phyloP scores from a whole-genome alignment of 1,140 invertebrate genomes.

The Leptopilina clavipes region DNA sequence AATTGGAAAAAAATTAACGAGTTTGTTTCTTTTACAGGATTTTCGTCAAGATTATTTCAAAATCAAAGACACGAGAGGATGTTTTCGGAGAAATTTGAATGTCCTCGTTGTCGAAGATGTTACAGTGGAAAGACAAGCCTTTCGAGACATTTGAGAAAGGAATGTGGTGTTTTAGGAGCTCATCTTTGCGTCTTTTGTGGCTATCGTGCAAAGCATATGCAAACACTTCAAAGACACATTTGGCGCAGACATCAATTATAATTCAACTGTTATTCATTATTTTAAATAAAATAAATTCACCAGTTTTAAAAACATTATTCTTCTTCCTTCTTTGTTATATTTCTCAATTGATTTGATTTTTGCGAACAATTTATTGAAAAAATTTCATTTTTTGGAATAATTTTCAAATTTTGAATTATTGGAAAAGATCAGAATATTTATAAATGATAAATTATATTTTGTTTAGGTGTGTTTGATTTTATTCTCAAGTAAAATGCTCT shows the following conservation, averaged over 20 bases:
- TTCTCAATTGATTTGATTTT: background rate
- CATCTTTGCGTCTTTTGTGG: slow-evolving; percentile 44
- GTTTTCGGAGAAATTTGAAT: slow-evolving; percentile 27
- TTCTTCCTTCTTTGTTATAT: background rate
- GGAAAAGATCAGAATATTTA: too few species aligned
- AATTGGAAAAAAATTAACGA: background rate
- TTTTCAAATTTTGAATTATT: too few species aligned
- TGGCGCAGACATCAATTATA: slow-evolving; percentile 38
- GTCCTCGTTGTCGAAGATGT: slow-evolving; percentile 45
- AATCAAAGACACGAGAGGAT: background rate
- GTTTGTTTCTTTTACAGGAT: slow-evolving; percentile 11
- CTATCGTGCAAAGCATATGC: slow-evolving; percentile 50
- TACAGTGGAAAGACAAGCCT: slow-evolving; percentile 46
- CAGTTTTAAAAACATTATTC: background rate
- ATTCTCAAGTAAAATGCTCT: background rate
- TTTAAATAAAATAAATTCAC: slow-evolving; percentile 9
- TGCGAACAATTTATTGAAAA: too few species aligned
- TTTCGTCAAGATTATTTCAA: background rate
- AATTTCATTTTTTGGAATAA: too few species aligned
- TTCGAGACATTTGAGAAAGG: slow-evolving; percentile 46
- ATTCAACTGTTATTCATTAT: background rate
- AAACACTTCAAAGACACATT: slow-evolving; percentile 46
- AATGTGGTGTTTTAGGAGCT: slow-evolving; percentile 47
- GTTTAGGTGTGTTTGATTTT: background rate
- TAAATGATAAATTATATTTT: too few species aligned